These are phyloP conservation scores for Ascaphus truei DNA, from an alignment of 2,113 vertebrate genomes.

Conservation along the genomic window DNA sequence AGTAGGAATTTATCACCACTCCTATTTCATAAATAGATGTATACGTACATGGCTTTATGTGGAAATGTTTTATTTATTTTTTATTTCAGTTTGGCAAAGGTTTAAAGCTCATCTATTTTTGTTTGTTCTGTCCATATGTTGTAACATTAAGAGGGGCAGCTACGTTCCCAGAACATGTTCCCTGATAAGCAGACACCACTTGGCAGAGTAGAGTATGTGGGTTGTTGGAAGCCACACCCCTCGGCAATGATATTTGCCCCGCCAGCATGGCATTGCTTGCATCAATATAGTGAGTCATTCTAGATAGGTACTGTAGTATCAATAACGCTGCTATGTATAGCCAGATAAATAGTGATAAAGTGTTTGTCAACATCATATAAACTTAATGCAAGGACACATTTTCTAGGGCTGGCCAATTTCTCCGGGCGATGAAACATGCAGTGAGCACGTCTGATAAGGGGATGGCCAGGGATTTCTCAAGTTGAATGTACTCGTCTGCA, in stretches of 20 bases:
- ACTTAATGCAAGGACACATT: conserved; percentile 32
- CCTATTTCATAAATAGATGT: conserved; percentile 9
- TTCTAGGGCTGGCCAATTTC: neutral
- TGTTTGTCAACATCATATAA: conserved; percentile 41
- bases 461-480: neutral
- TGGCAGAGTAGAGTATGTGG: conserved; percentile 9
- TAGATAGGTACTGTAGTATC: conserved; percentile 34
- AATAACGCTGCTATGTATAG: conserved; percentile 32
- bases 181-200: conserved; percentile 35
- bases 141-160: conserved; percentile 27
- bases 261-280: conserved; percentile 30
- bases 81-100: conserved; percentile 16
- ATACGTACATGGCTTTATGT: neutral
- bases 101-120: conserved; percentile 15
- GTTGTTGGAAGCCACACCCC: conserved; percentile 22
- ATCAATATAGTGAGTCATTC: conserved; percentile 29
- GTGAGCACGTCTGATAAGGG: neutral
- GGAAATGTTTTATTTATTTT: neutral
- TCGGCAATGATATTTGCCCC: conserved; percentile 37
- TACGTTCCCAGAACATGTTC: conserved; percentile 35
- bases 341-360: conserved; percentile 37
- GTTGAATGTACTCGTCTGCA: neutral
- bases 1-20: neutral
- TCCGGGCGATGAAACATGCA: neutral
- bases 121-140: conserved; percentile 37